Percentiles rank a stretch among this genome's conserved stretches.
phyloP scores from a whole-genome alignment of 2,888 invertebrate species.

The Caenorhabditis sp. region DNA sequence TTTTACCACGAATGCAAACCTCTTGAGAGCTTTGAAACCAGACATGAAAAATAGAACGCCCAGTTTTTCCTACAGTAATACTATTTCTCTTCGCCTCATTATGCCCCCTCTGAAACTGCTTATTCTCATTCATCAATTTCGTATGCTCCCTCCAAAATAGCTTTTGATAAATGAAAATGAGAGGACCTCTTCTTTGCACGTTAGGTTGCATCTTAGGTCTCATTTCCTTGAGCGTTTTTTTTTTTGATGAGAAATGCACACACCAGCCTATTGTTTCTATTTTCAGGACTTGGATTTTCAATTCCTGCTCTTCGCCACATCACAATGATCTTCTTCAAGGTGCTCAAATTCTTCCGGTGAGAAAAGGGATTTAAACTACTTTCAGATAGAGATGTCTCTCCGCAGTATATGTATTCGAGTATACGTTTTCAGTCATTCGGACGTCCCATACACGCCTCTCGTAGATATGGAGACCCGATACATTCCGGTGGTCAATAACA shows the following conservation, averaged over 20 bases:
- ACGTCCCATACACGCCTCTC: conserved; percentile 36
- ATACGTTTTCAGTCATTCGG: conserved; percentile 23
- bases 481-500: neutral
- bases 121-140: neutral
- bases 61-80: no score
- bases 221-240: conserved; percentile 13
- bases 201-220: conserved; percentile 30
- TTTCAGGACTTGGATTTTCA: neutral
- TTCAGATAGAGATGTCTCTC: neutral
- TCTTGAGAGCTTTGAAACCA: no score
- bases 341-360: conserved; percentile 31
- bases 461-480: neutral
- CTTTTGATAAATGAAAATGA: conserved; percentile 45
- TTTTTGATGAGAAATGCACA: conserved; percentile 3
- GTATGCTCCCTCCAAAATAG: neutral
- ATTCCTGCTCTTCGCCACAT: neutral
- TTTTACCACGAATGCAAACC: no score
- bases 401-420: neutral
- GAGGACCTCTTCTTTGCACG: conserved; percentile 11
- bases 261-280: neutral
- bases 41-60: no score
- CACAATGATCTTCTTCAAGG: conserved; percentile 17
- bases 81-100: no score
- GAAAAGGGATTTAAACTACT: conserved; percentile 1
- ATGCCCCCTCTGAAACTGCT: neutral